A percentile compares a stretch with the other conserved stretches of the same genome.
Conservation (phyloP, 2,797 vertebrate genomes). For the Pygocentrus nattereri region DNA sequence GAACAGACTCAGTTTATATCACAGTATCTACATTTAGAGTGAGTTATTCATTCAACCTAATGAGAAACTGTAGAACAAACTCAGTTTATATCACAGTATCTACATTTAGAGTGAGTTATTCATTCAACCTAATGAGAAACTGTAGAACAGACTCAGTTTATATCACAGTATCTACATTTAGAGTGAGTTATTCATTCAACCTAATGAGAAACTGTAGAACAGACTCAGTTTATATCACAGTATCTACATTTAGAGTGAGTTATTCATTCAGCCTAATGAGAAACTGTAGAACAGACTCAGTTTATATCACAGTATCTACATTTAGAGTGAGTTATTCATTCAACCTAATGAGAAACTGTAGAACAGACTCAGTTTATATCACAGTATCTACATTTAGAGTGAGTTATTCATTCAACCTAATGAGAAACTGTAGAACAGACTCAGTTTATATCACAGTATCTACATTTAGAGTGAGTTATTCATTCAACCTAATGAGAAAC, state of each 20-base stretch:
- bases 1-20: neutral
- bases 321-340: no score
- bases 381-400: no score
- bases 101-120: no score
- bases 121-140: no score
- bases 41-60: neutral
- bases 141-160: no score
- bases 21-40: neutral
- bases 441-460: neutral
- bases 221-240: neutral
- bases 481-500: neutral
- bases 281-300: no score
- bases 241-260: neutral
- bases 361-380: no score
- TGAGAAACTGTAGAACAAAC: no score
- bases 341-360: no score
- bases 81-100: no score
- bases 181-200: neutral
- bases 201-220: neutral
- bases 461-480: neutral
- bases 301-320: no score
- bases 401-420: neutral
- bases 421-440: neutral
- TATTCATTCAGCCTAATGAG: neutral
- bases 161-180: no score